Conservation (phyloP, 2,888 invertebrate species). For the Halictus quadricinctus region DNA sequence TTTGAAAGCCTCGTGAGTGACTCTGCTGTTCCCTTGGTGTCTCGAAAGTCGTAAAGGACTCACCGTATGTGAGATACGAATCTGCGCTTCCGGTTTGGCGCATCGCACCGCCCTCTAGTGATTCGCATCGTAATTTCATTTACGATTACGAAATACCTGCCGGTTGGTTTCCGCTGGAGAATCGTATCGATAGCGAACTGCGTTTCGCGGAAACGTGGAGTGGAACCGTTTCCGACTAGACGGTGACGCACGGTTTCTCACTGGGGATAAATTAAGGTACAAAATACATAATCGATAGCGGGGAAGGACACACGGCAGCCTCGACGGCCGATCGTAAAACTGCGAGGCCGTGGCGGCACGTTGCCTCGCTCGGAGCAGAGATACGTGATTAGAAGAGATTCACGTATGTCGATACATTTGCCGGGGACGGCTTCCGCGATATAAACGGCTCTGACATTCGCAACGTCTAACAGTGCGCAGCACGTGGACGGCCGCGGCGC, state of each 20-base stretch:
- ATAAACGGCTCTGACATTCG: slow-evolving; percentile 65
- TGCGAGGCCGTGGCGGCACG: slow-evolving; percentile 53
- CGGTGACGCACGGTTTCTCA: slow-evolving; percentile 15
- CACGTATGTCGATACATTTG: slow-evolving; percentile 43
- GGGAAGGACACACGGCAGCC: slow-evolving; percentile 22
- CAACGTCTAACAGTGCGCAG: slow-evolving; percentile 46
- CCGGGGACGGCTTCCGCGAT: slow-evolving; percentile 49
- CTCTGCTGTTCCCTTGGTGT: neutral
- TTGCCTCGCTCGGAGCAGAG: slow-evolving; percentile 37
- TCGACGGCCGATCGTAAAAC: slow-evolving; percentile 24
- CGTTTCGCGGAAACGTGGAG: slow-evolving; percentile 1
- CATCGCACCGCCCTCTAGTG: slow-evolving; percentile 12
- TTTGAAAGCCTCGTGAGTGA: neutral
- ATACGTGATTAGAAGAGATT: slow-evolving; percentile 59
- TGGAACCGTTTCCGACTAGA: slow-evolving; percentile 11
- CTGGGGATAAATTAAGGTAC: slow-evolving; percentile 30
- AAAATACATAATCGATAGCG: slow-evolving; percentile 37
- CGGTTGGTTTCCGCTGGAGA: neutral
- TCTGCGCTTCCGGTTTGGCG: neutral
- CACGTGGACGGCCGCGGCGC: slow-evolving; percentile 55
- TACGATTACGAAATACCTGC: neutral
- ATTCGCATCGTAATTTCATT: neutral
- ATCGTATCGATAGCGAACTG: neutral
- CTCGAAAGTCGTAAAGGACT: neutral
- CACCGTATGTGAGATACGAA: neutral